Evolutionary conservation across 37 sponge, comb jelly and placozoan species (phyloP).

Genomic region (Dysidea cf. avara): DNA sequence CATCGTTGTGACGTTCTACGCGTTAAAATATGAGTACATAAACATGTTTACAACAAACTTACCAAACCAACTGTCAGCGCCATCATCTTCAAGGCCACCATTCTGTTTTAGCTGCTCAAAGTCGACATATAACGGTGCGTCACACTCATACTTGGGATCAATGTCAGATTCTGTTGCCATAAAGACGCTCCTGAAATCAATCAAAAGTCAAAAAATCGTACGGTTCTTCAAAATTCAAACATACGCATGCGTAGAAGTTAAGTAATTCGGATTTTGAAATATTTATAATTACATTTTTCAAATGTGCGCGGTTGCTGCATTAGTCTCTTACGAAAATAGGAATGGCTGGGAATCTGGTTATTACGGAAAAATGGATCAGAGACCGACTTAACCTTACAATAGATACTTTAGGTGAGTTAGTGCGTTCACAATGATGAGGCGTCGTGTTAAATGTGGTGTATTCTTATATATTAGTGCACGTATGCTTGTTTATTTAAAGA

Average conservation of each 20-base stretch:
- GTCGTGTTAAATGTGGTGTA: no score
- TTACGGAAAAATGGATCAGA: conserved; percentile 87
- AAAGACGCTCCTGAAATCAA: no score
- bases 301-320: no score
- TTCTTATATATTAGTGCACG: no score
- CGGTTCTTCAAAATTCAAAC: no score
- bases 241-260: no score
- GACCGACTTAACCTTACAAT: conserved; percentile 56
- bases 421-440: neutral
- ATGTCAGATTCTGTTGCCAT: conserved; percentile 11
- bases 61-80: conserved; percentile 75
- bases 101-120: conserved; percentile 24
- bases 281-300: no score
- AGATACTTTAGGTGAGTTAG: conserved; percentile 61
- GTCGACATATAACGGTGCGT: conserved; percentile 69
- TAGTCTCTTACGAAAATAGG: no score
- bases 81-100: conserved; percentile 45
- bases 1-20: neutral
- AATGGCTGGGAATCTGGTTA: conserved; percentile 3
- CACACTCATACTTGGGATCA: conserved; percentile 53
- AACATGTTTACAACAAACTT: conserved; percentile 1
- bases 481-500: no score
- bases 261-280: no score
- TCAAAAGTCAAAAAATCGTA: no score
- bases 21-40: neutral